Percentiles rank a stretch among this genome's conserved stretches.
Evolutionary conservation across 2,888 invertebrate species (phyloP).

Genomic region (Heliconius erato): DNA sequence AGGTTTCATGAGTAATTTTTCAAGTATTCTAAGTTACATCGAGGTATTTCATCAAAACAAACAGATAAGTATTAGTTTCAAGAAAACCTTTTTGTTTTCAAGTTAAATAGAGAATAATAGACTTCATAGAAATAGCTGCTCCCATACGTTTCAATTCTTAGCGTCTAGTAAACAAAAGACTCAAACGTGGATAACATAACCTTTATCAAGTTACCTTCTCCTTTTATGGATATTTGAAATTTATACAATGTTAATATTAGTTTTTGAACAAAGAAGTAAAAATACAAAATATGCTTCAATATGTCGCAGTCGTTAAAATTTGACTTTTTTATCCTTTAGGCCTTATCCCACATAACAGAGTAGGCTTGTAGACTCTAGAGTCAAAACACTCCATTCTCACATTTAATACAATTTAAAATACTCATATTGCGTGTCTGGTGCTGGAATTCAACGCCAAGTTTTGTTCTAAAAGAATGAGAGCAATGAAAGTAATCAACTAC

Average conservation of each 20-base stretch:
- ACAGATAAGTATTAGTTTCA: not conserved
- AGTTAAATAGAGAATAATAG: not conserved
- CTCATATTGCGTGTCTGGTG: no score
- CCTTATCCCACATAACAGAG: no score
- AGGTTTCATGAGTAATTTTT: not conserved
- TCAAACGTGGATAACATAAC: not conserved
- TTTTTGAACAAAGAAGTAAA: no score
- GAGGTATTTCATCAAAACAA: not conserved
- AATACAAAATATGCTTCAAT: no score
- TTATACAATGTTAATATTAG: not conserved
- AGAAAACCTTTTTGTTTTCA: conserved; percentile 9
- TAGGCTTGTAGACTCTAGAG: not conserved
- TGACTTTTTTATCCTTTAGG: no score
- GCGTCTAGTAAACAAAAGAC: not conserved
- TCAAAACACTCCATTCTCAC: not conserved
- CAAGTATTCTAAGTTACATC: not conserved
- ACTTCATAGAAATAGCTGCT: not conserved
- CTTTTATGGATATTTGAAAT: not conserved
- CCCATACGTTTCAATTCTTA: not conserved
- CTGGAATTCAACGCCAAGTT: no score
- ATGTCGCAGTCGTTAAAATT: no score
- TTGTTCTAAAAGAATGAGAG: no score
- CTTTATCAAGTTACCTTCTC: not conserved
- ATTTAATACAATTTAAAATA: not conserved
- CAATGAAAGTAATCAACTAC: no score